These are phyloP conservation scores for Aspidapion aeneum DNA, from an alignment of 2,888 invertebrate genomes.

Conservation along the genomic window DNA sequence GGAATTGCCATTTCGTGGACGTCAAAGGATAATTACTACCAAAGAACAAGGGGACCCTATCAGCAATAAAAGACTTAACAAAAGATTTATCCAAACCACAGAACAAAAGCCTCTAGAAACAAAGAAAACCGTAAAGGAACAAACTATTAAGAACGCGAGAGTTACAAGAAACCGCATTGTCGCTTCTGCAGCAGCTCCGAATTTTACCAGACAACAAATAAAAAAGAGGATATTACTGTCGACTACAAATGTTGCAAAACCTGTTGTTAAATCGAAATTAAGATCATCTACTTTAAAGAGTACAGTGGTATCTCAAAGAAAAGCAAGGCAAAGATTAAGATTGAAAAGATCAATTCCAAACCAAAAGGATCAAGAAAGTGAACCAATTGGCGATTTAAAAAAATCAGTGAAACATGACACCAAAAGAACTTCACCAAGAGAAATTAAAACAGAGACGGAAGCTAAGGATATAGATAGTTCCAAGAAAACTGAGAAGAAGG, in stretches of 20 bases:
- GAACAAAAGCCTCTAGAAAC: conserved; percentile 11
- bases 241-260: conserved; percentile 21
- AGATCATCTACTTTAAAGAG: conserved; percentile 36
- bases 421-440: conserved; percentile 21
- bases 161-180: conserved; percentile 36
- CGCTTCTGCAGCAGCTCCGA: conserved; percentile 19
- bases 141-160: conserved; percentile 25
- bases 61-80: conserved; percentile 9
- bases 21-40: conserved; percentile 2
- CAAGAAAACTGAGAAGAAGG: conserved; percentile 1
- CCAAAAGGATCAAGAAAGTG: conserved; percentile 16
- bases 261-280: conserved; percentile 34
- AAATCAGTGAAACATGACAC: conserved; percentile 12
- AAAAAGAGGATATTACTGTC: conserved; percentile 35
- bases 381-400: conserved; percentile 6
- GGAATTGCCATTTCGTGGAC: conserved; percentile 35
- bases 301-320: conserved; percentile 29
- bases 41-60: neutral
- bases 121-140: conserved; percentile 13
- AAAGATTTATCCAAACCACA: conserved; percentile 15
- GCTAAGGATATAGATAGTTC: neutral
- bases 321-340: conserved; percentile 28
- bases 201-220: conserved; percentile 29
- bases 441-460: conserved; percentile 11
- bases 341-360: conserved; percentile 19